Evolutionary conservation across 2,113 vertebrate species (phyloP).

Genomic region (Etia nguti): DNA sequence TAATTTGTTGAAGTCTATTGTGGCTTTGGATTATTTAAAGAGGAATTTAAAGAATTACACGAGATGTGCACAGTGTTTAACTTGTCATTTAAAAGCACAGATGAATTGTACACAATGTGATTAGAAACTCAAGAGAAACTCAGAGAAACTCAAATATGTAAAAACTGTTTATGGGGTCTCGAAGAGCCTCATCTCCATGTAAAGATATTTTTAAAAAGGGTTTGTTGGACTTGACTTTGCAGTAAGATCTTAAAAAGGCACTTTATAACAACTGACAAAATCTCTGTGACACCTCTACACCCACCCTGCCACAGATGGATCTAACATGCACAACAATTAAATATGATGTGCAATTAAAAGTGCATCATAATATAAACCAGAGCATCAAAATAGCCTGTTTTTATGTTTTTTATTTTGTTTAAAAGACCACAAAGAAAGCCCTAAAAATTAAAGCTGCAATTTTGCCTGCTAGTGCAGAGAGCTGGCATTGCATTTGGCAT

Average conservation of each 20-base stretch:
- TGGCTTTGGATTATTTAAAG: not conserved
- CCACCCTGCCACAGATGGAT: not conserved
- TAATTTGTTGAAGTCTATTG: not conserved
- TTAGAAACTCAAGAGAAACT: not conserved
- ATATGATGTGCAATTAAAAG: not conserved
- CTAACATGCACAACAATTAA: not conserved
- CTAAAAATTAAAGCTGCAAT: not conserved
- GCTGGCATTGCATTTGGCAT: not conserved
- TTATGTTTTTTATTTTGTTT: not conserved
- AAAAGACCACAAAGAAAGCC: not conserved
- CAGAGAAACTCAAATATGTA: not conserved
- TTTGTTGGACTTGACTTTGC: conserved; percentile 13
- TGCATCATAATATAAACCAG: not conserved
- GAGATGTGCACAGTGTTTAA: not conserved
- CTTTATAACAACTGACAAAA: not conserved
- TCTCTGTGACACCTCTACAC: not conserved
- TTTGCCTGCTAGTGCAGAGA: not conserved
- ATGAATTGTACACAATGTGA: not conserved
- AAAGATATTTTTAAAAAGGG: not conserved
- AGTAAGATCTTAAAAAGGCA: not conserved
- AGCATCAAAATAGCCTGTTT: not conserved
- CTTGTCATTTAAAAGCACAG: not conserved
- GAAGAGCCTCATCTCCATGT: not conserved
- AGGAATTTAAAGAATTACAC: not conserved
- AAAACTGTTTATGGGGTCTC: not conserved